phyloP scores from a whole-genome alignment of 2,888 invertebrate genomes.

The Vannuccia rotundouncinata region DNA sequence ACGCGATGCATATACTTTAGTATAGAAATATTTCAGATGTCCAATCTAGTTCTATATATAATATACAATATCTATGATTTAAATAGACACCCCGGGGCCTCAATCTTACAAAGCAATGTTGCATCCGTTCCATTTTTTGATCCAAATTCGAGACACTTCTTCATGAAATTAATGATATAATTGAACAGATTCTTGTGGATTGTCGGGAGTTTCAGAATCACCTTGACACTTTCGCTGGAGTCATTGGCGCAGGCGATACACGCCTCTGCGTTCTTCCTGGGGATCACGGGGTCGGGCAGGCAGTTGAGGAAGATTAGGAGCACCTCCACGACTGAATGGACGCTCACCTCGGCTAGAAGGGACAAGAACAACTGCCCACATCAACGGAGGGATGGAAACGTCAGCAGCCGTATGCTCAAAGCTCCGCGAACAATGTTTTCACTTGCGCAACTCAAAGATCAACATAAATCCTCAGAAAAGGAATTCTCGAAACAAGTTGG shows the following conservation, averaged over 20 bases:
- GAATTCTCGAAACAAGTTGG: too few relatives aligned
- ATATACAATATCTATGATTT: too few relatives aligned
- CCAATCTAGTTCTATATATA: too few relatives aligned
- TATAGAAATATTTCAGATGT: too few relatives aligned
- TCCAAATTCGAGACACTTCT: not conserved
- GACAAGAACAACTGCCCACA: too few relatives aligned
- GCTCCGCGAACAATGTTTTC: too few relatives aligned
- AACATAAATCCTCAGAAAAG: too few relatives aligned
- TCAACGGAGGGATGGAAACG: too few relatives aligned
- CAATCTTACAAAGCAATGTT: not conserved
- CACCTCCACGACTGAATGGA: not conserved
- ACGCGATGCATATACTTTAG: too few relatives aligned
- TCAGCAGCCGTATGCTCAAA: too few relatives aligned
- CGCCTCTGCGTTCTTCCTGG: not conserved
- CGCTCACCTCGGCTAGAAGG: not conserved
- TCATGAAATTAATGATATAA: not conserved
- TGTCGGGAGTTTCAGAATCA: not conserved
- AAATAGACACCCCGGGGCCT: too few relatives aligned
- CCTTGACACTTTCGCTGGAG: not conserved
- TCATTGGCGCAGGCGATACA: not conserved
- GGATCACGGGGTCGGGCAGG: not conserved
- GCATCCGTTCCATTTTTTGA: not conserved
- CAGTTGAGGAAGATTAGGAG: slow-evolving; percentile 14
- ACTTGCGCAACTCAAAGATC: too few relatives aligned
- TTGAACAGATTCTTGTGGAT: not conserved